Conservation (phyloP, 2,797 vertebrate genomes). For the Aeoliscus strigatus region DNA sequence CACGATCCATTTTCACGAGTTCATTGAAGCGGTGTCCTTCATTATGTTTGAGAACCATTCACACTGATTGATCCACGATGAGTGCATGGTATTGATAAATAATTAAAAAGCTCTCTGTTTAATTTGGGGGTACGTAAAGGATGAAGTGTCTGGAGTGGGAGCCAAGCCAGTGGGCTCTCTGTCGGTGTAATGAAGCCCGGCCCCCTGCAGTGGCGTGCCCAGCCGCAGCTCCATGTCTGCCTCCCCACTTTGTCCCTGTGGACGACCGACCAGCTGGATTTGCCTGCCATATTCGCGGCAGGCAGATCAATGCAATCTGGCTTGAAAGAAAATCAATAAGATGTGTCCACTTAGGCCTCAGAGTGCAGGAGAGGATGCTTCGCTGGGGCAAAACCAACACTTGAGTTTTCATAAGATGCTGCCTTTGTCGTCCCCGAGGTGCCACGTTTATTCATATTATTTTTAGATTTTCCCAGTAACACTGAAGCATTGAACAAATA, state of each 20-base stretch:
- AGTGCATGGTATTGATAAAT: constrained; percentile 88
- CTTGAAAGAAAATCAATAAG: constrained; percentile 99
- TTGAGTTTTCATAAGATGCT: constrained; percentile 78
- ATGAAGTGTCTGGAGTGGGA: constrained; percentile 70
- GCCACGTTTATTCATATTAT: constrained; percentile 58
- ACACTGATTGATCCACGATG: constrained; percentile 79
- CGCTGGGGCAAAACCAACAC: constrained; percentile 80
- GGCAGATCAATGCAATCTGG: constrained; percentile 90
- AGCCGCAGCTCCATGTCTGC: constrained; percentile 73
- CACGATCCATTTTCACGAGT: constrained; percentile 76
- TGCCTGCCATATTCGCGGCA: constrained; percentile 90
- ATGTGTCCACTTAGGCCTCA: constrained; percentile 93
- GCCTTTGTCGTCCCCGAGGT: constrained; percentile 21
- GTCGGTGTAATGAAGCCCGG: constrained; percentile 78
- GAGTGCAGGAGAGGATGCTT: constrained; percentile 81
- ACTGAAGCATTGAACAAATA: constrained; percentile 36
- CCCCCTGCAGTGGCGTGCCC: constrained; percentile 76
- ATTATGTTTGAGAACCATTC: constrained; percentile 80
- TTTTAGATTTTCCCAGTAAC: constrained; percentile 49
- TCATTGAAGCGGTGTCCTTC: constrained; percentile 66
- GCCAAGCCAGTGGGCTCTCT: constrained; percentile 71
- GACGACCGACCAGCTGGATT: constrained; percentile 84
- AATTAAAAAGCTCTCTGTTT: constrained; percentile 89
- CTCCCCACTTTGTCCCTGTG: constrained; percentile 68
- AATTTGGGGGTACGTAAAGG: constrained; percentile 80